Base-by-base conservation (phyloP, 1,140 invertebrate species). In the Zaprionus tsacasi region DNA sequence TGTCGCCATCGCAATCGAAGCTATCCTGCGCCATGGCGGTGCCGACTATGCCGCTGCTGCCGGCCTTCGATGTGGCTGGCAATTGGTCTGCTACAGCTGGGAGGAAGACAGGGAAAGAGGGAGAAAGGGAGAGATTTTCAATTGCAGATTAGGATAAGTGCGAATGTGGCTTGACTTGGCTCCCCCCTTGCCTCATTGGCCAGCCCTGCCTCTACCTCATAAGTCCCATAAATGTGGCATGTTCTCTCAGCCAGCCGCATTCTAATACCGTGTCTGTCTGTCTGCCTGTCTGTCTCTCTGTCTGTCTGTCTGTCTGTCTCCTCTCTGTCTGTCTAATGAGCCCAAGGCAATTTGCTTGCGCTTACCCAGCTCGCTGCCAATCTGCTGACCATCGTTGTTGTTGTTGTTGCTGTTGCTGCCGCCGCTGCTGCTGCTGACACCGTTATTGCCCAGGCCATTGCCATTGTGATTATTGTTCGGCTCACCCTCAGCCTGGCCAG, bases 381-480 rank as follows among this genome's bases (percentile, higher is more conserved):
- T 78, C 75, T 81, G 78, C 58, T 89, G 85, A 54, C 81, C 85
- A 72, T 90, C 85, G 81, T 91, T 91, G 87, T 87, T 90, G 72
- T 91, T 90, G 40, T 90, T 90, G 59, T 75, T 71, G 60, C 76
- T 90, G 59, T 72, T 71, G 60, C 76, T 87, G 27, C 27, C 67
- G 54, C 56, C 91, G 59, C 72, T 71, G 60, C 76, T 87, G 27
- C 27, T 67, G 48, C 56, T 67, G 66, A 67, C 78, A 67, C 70
- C 79, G 68, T 66, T 85, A 64, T 61, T 79, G 76, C 63, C 61
- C 52, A 70, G 45, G 65, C 68, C 69, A 65, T 72, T 79, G 61
- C 75, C 81, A 75, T 83, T 88, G 78, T 89, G 83, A 89, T 88
- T 88, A 76, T 88, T 88, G 69, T 88, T 88, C 67, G 79, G 77